These are phyloP conservation scores for Carollia perspicillata DNA, from an alignment of 2,113 vertebrate genomes.

Conservation along the genomic window DNA sequence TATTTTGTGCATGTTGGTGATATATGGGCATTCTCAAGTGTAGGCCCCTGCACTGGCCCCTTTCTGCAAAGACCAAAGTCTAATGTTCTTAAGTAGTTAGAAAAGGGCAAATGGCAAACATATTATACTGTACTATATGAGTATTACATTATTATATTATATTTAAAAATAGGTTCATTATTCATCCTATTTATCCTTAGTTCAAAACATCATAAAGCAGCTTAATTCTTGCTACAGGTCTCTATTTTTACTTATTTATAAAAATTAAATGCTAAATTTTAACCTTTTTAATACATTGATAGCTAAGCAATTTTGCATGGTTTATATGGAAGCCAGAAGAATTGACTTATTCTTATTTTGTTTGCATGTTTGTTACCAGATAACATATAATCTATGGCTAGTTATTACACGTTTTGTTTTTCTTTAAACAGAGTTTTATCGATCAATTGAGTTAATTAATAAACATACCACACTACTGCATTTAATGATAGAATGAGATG, in stretches of 20 bases:
- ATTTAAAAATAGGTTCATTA: neutral
- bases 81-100: neutral
- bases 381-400: neutral
- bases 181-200: slow-evolving; percentile 12
- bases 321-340: slow-evolving; percentile 12
- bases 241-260: slow-evolving; percentile 28
- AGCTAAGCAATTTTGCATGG: neutral
- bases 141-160: neutral
- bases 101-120: neutral
- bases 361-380: neutral
- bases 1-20: neutral
- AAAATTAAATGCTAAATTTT: slow-evolving; percentile 14
- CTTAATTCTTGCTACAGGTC: neutral
- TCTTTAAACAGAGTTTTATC: neutral
- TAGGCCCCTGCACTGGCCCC: neutral
- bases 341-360: slow-evolving; percentile 34
- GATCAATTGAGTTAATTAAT: neutral
- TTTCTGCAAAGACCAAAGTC: neutral
- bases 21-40: neutral
- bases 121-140: neutral
- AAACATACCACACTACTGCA: neutral
- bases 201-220: neutral
- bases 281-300: slow-evolving; percentile 21
- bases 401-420: slow-evolving; percentile 21
- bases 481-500: slow-evolving; percentile 2